These are phyloP conservation scores for Dermolepida albohirtum DNA, from an alignment of 2,888 invertebrate species.

Conservation along the genomic window DNA sequence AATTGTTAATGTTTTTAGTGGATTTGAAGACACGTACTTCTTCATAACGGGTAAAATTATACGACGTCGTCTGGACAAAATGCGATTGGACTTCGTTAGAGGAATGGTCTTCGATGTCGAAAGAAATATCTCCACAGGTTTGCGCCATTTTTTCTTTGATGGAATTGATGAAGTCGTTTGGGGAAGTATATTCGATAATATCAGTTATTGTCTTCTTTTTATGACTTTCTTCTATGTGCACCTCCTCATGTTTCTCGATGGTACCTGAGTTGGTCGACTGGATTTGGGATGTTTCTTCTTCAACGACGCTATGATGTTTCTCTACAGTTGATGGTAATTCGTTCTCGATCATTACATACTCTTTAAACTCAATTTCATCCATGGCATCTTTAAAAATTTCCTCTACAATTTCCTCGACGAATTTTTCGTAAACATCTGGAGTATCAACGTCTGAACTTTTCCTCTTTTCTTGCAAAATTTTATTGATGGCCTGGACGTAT, in stretches of 20 bases:
- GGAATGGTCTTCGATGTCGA: too few relatives aligned
- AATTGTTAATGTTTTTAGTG: not conserved
- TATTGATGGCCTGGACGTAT: slow-evolving; percentile 36
- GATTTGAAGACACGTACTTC: not conserved
- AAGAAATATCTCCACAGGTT: not conserved
- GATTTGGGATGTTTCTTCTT: not conserved
- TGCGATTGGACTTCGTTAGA: too few relatives aligned
- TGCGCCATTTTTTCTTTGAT: not conserved
- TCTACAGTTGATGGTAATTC: not conserved
- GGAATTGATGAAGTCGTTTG: slow-evolving; percentile 17
- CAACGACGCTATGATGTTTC: not conserved
- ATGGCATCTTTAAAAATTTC: slow-evolving; percentile 37
- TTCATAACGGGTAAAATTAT: not conserved
- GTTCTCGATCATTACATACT: slow-evolving; percentile 1
- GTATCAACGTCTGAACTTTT: not conserved
- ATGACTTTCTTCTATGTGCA: not conserved
- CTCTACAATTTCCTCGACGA: slow-evolving; percentile 35
- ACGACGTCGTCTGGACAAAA: too few relatives aligned
- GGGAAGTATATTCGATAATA: slow-evolving; percentile 17
- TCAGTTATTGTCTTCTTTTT: slow-evolving; percentile 2
- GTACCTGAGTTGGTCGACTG: not conserved
- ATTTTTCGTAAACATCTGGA: slow-evolving; percentile 12
- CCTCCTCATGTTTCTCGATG: too few relatives aligned
- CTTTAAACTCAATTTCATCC: slow-evolving; percentile 29
- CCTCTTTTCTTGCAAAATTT: slow-evolving; percentile 6